Conservation (phyloP, 2,797 vertebrate genomes). For the Pipistrellus pygmaeus region DNA sequence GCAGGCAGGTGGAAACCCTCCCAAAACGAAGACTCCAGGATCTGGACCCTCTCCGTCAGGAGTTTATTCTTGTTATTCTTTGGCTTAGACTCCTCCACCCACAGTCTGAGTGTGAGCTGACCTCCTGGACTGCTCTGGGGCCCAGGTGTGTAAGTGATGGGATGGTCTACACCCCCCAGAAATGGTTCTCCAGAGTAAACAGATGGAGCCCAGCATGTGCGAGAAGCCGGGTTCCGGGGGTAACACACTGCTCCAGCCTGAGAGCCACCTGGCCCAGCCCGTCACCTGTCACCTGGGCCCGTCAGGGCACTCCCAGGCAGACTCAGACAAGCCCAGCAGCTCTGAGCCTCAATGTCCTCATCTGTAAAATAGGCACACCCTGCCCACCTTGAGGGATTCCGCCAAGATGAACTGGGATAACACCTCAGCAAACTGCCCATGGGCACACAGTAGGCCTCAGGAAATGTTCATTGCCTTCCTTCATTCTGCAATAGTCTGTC, state of each 20-base stretch:
- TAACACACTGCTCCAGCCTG: not conserved
- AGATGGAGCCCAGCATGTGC: not conserved
- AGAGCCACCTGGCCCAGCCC: not conserved
- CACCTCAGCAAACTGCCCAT: accelerated
- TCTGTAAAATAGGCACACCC: not conserved
- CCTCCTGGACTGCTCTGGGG: not conserved
- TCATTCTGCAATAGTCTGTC: too few relatives aligned
- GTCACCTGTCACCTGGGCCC: not conserved
- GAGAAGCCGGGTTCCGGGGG: not conserved
- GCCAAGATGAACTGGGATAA: not conserved
- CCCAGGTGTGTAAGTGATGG: not conserved
- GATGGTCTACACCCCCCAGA: not conserved
- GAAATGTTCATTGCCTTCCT: not conserved
- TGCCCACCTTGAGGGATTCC: accelerated
- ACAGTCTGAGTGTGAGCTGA: not conserved
- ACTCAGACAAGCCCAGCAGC: not conserved
- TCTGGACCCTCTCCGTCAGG: not conserved
- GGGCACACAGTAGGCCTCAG: not conserved
- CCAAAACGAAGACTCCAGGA: not conserved
- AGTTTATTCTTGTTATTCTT: not conserved
- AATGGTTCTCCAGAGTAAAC: too few relatives aligned
- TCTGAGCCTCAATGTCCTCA: not conserved
- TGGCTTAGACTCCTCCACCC: not conserved
- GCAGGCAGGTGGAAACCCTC: not conserved
- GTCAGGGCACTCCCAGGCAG: not conserved